A percentile compares a stretch with the other conserved stretches of the same genome.
These are phyloP conservation scores for Mustelus asterias DNA, from an alignment of 2,113 vertebrate genomes.

Conservation along the genomic window DNA sequence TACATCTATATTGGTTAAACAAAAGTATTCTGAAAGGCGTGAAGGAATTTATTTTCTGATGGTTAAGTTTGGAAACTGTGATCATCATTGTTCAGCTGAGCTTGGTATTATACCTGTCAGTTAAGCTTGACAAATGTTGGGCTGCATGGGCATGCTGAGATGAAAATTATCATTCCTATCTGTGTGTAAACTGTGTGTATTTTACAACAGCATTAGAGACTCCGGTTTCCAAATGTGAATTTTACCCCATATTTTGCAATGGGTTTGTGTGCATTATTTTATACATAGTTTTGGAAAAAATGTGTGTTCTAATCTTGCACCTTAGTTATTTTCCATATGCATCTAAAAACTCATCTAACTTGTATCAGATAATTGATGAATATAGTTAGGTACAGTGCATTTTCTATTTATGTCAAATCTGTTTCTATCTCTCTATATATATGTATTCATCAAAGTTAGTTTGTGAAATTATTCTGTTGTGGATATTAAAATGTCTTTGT, in stretches of 20 bases:
- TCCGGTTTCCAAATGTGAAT: background rate
- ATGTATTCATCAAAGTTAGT: background rate
- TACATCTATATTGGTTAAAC: background rate
- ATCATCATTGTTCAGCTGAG: background rate
- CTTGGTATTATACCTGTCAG: background rate
- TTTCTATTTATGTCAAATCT: background rate
- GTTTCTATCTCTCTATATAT: background rate
- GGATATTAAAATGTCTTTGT: background rate
- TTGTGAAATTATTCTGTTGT: background rate
- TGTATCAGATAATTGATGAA: background rate
- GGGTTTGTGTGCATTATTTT: background rate
- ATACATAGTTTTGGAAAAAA: background rate
- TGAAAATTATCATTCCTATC: background rate
- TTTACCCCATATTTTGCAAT: background rate
- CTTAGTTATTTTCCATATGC: background rate
- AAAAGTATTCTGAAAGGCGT: background rate
- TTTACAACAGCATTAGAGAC: background rate
- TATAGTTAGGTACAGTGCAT: background rate
- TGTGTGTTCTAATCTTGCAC: background rate
- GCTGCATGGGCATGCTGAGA: background rate
- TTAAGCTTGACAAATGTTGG: background rate
- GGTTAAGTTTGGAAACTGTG: background rate
- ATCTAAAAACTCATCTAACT: background rate
- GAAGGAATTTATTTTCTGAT: background rate
- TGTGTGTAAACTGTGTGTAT: background rate